These are phyloP conservation scores for Myocastor coypus DNA, from an alignment of 2,113 vertebrate genomes.

Conservation along the genomic window DNA sequence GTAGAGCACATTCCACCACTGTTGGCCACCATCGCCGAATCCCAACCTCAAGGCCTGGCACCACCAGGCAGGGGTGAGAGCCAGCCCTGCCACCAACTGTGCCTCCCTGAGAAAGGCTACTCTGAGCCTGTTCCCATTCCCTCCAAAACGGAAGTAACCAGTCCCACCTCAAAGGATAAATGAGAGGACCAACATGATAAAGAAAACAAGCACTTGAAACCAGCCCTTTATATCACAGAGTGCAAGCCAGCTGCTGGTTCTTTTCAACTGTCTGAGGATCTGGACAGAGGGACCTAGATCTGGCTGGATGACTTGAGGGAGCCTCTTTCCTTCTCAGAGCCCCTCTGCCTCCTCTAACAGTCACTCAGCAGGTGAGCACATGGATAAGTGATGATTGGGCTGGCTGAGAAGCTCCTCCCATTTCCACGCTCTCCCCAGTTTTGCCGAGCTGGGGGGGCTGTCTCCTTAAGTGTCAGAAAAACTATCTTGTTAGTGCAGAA, in stretches of 20 bases:
- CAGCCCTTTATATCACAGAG: not conserved
- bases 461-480: not conserved
- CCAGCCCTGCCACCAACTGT: not conserved
- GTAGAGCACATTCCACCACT: not conserved
- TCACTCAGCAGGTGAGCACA: not conserved
- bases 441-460: not conserved
- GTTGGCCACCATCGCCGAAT: fast-evolving
- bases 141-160: not conserved
- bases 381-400: not conserved
- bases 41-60: not conserved
- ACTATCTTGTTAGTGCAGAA: not conserved
- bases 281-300: not conserved
- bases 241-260: not conserved
- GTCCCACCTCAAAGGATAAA: not conserved
- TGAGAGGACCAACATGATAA: not conserved
- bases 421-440: not conserved
- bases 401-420: not conserved
- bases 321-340: not conserved
- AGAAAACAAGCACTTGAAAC: not conserved
- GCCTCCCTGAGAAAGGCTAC: not conserved
- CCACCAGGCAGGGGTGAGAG: not conserved
- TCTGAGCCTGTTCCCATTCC: not conserved
- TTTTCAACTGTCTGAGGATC: not conserved
- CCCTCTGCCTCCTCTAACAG: not conserved
- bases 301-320: not conserved